Evolutionary conservation across 2,797 vertebrate genomes (phyloP), one percentile per base, ranked within the genome.

Genomic region (Cirrhinus molitorella): DNA sequence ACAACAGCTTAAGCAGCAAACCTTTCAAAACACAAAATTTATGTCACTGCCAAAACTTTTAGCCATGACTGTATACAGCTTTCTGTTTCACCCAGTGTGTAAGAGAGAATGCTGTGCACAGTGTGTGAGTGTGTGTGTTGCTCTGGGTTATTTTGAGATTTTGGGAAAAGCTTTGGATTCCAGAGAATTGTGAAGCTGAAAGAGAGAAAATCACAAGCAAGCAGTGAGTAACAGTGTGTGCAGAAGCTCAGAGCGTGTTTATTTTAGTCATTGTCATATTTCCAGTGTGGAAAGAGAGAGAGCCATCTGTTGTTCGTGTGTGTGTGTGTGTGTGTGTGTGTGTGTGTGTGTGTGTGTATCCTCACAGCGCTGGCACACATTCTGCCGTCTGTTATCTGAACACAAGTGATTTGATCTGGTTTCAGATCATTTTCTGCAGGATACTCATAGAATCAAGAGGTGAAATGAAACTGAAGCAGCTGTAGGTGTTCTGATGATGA

Each of bases 381-480:
- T 59, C 71, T 5, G 65, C 91, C 93, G 92, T 94, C 93, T 94
- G 94, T 86, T 90, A 87, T 86, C 87, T 89, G 85, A 90, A 88
- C 88, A 89, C 90, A 89, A 83, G 87, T 66, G 61, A 63, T 88
- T 90, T 88, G 89, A 88, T 91, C 88, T 88, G 88, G 75, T 47
- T 25, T 16, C 16, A 47, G 7, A 17, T 70, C 7, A 10, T 70
- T 25, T 47, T 25, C 19, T n/a, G 19, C 5, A 19, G 34, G 17
- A 67, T 12, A 45, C 40, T 70, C 67, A 70, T 14, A 23, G 40
- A 16, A 45, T 45, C n/a, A 47, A 23, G 37, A 68, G 66, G 43
- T 68, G 21, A 68, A 25, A 25, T 47, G 1, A 25, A 25, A 4
- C n/a, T 0, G 6, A 25, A 45, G 40, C 67, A 43, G 21, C 14